phyloP scores from a whole-genome alignment of 2,113 vertebrate genomes.

The Nothoprocta perdicaria region DNA sequence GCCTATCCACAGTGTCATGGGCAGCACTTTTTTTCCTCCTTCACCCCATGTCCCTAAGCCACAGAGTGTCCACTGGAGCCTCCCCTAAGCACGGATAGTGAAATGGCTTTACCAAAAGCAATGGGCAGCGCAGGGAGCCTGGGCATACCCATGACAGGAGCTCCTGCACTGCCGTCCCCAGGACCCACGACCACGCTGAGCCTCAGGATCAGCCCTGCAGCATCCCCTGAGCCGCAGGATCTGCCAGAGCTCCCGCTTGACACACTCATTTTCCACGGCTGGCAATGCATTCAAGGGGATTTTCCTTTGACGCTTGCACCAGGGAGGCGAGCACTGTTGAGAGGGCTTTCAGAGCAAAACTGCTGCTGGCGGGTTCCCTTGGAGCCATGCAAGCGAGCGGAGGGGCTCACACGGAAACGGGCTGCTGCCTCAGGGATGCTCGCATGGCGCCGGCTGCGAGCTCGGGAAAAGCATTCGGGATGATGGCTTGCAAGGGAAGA shows the following conservation, averaged over 20 bases:
- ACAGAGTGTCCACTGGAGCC: neutral
- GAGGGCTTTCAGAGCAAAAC: constrained; percentile 23
- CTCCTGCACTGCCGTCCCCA: neutral
- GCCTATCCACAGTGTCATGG: neutral
- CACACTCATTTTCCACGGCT: neutral
- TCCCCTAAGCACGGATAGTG: fast-evolving
- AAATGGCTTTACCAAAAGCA: neutral
- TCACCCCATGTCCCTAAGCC: fast-evolving
- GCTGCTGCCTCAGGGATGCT: neutral
- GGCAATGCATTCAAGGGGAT: constrained; percentile 1
- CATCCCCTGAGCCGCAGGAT: neutral
- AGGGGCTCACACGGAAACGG: neutral
- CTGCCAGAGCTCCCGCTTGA: neutral
- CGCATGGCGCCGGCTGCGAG: fast-evolving
- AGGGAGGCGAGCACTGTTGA: neutral
- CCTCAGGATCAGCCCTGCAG: constrained; percentile 2
- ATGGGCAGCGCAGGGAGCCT: neutral
- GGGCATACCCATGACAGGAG: no score
- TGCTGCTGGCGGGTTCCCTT: neutral
- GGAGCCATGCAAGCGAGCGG: no score
- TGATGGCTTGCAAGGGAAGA: neutral
- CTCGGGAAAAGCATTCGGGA: fast-evolving
- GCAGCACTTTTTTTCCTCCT: neutral
- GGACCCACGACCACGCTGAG: neutral
- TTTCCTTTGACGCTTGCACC: neutral